Base-by-base conservation (phyloP, 2,797 vertebrate genomes). In the Poeciliopsis presidionis region DNA sequence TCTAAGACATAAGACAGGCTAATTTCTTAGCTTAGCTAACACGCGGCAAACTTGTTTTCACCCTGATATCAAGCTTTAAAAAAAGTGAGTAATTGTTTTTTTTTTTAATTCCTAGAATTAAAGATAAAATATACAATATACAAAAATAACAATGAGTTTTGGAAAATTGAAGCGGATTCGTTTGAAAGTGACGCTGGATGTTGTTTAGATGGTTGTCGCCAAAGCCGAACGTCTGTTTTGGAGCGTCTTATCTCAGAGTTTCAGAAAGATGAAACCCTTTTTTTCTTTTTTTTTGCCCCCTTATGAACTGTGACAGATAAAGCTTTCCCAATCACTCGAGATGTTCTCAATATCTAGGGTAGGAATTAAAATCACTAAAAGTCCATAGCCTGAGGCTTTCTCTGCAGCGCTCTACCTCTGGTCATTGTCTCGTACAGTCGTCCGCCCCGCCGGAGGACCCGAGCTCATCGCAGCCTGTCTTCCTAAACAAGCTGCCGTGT, bases 401-500 rank as follows among this genome's bases (percentile, higher is more conserved):
- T 87, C 80, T 53, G 77, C 82, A 25, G 49, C 9, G 30, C 71
- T 79, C 67, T 84, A 79, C 82, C 80, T 78, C 47, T 46, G 78
- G 86, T 72, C 83, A 84, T 75, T 72, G 57, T 82, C 82, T 85
- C 46, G 65, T 90, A 90, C 81, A 78, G 78, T 84, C 72, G 57
- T 74, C 47, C 75, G 73, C 67, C 81, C 57, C 33, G n/a, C 63
- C 75, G 28, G 74, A 79, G 49, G 55, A 74, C 75, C 75, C 30
- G 72, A 85, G 84, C 90, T 87, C 84, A 77, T 93, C 84, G 79
- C 81, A 41, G 73, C 83, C 84, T 84, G 82, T 84, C 84, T 83
- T 87, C 84, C 85, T 74, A 85, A 88, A 94, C 92, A 80, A 80
- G 86, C 86, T 2, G 76, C 51, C 77, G 84, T 87, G 88, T 95